A percentile compares a stretch with the other conserved stretches of the same genome.
Evolutionary conservation across 2,888 invertebrate genomes (phyloP).

Genomic region (Drosophila trichaetosa): DNA sequence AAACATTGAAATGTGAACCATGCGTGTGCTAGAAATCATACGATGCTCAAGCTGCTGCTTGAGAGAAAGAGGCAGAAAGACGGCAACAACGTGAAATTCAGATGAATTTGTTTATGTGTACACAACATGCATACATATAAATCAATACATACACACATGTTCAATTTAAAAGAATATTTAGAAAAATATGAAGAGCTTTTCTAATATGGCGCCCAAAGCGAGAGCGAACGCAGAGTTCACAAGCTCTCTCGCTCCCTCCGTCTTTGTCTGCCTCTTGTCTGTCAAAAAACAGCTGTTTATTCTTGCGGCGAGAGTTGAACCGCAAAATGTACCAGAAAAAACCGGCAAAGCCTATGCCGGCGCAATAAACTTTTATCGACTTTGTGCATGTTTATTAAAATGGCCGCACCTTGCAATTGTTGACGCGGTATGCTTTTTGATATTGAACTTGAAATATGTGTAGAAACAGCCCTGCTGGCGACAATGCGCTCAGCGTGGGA

Average conservation of each 20-base stretch:
- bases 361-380: conserved; percentile 25
- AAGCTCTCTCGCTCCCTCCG: background rate
- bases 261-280: background rate
- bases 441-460: conserved; percentile 73
- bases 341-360: conserved; percentile 51
- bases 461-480: conserved; percentile 24
- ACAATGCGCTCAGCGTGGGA: conserved; percentile 23
- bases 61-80: conserved; percentile 21
- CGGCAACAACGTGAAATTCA: conserved; percentile 36
- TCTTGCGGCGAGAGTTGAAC: conserved; percentile 1
- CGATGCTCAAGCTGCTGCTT: conserved; percentile 55
- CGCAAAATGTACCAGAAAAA: conserved; percentile 26
- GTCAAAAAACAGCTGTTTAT: conserved; percentile 53
- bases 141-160: background rate
- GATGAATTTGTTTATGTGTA: conserved; percentile 29
- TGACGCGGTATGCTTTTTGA: conserved; percentile 45
- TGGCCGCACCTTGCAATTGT: conserved; percentile 13
- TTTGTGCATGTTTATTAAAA: conserved; percentile 10
- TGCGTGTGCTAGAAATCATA: conserved; percentile 69
- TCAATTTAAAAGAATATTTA: conserved; percentile 10
- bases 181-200: conserved; percentile 41
- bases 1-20: conserved; percentile 56
- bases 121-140: background rate
- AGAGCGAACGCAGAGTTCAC: conserved; percentile 4
- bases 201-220: conserved; percentile 31